Base-by-base conservation (phyloP, 2,113 vertebrate species). In the Crypturellus undulatus region DNA sequence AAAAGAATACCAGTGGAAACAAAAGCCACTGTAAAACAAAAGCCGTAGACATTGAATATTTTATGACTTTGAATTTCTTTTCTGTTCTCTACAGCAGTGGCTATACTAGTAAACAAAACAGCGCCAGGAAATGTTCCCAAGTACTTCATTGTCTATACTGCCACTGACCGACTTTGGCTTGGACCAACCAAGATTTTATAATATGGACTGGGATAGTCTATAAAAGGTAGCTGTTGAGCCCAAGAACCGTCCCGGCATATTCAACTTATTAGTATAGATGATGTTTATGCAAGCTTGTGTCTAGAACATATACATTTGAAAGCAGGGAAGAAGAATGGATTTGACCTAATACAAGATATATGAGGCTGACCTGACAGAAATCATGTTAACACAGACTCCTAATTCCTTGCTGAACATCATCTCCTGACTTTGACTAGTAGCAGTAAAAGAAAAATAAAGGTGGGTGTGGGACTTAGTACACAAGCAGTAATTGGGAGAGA, bases 281-380 rank as follows among this genome's bases (percentile, higher is more conserved):
- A 22, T 84, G 47, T 25, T 85, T 85, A 72, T 70, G n/a, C 43
- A 88, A 70, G 2, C 20, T 86, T 78, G 43, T 21, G 89, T 83
- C 79, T 82, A 3, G 30, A 77, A 7, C 34, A 47, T 43, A 36
- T 79, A 47, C 5, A 20, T 58, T 84, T 77, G 70, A 54, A 91
- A 93, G 30, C 59, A 1, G 9, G 19, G 34, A 64, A 17, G 79
- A 89, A 79, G 17, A 62, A 13, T 75, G 40, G 58, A 14, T 89
- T 94, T 94, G 58, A 65, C 36, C 18, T 91, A 79, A 82, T 84
- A 47, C 63, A 79, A 84, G 79, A 82, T 85, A 43, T 43, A 79
- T 79, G 42, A 42, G 19, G 63, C 79, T 95, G 90, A 85, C 93
- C 79, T 95, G 90, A 85, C 93, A 94, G 87, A 91, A 91, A 92